phyloP scores from a whole-genome alignment of 2,113 vertebrate species.

The Tretioscincus oriximinensis region DNA sequence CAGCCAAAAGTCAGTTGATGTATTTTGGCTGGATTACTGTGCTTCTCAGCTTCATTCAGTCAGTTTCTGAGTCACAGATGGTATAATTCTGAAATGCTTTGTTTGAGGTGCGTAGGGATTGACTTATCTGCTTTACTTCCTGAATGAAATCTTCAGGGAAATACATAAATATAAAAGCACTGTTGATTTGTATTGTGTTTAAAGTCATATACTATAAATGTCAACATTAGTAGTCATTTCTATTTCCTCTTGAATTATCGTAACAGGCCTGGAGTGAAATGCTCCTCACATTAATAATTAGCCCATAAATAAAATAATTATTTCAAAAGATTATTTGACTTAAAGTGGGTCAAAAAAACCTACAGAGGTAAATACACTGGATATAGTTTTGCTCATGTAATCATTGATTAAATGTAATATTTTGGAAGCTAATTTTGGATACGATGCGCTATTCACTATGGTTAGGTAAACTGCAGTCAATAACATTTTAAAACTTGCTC shows the following conservation, averaged over 20 bases:
- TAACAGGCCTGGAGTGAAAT: background rate
- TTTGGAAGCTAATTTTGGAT: too few relatives aligned
- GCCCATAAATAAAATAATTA: too few relatives aligned
- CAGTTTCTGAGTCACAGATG: constrained; percentile 47
- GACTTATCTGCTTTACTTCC: constrained; percentile 16
- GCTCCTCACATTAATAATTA: background rate
- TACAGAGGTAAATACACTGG: constrained; percentile 11
- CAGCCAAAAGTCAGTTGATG: background rate
- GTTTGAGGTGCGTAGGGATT: constrained; percentile 35
- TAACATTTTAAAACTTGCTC: background rate
- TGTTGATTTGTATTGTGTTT: constrained; percentile 17
- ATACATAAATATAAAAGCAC: constrained; percentile 23
- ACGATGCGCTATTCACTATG: background rate
- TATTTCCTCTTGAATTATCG: background rate
- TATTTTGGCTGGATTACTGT: constrained; percentile 18
- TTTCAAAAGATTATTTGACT: too few relatives aligned
- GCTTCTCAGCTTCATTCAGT: constrained; percentile 45
- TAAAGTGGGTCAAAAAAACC: background rate
- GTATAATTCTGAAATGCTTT: constrained; percentile 45
- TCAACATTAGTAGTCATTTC: background rate
- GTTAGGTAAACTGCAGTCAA: background rate
- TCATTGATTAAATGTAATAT: background rate
- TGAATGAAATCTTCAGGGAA: constrained; percentile 36
- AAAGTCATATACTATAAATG: background rate
- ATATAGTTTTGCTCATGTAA: background rate